These are phyloP conservation scores for Bathynomus jamesi DNA, from an alignment of 1,140 invertebrate genomes.

Conservation along the genomic window DNA sequence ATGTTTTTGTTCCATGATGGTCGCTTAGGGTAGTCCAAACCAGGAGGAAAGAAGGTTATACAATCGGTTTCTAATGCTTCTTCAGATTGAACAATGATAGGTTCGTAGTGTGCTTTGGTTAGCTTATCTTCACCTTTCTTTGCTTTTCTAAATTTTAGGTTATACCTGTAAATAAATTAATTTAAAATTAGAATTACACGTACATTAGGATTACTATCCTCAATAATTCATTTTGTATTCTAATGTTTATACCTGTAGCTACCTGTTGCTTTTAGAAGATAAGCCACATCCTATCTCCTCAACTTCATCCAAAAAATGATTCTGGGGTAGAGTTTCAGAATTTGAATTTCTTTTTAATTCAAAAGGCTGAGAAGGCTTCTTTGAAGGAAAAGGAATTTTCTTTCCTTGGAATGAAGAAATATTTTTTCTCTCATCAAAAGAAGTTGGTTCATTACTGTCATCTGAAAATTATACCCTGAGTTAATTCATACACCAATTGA, in stretches of 20 bases:
- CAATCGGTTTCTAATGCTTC: background rate
- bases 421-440: too few relatives aligned
- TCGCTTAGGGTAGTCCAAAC: background rate
- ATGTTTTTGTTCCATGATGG: constrained; percentile 41
- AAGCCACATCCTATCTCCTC: background rate
- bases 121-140: background rate
- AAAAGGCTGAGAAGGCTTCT: too few relatives aligned
- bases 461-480: too few relatives aligned
- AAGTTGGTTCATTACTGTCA: too few relatives aligned
- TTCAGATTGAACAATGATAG: background rate
- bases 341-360: background rate
- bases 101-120: background rate
- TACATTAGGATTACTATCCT: background rate
- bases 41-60: background rate
- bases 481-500: too few relatives aligned
- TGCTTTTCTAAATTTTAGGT: background rate
- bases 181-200: background rate
- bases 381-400: too few relatives aligned
- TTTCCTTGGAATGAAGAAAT: too few relatives aligned
- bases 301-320: too few relatives aligned
- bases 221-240: background rate
- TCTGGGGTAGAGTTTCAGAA: background rate
- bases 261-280: background rate
- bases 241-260: background rate
- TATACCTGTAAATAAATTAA: background rate